Conservation (phyloP, 2,888 invertebrate genomes). For the Caradrina kadenii region DNA sequence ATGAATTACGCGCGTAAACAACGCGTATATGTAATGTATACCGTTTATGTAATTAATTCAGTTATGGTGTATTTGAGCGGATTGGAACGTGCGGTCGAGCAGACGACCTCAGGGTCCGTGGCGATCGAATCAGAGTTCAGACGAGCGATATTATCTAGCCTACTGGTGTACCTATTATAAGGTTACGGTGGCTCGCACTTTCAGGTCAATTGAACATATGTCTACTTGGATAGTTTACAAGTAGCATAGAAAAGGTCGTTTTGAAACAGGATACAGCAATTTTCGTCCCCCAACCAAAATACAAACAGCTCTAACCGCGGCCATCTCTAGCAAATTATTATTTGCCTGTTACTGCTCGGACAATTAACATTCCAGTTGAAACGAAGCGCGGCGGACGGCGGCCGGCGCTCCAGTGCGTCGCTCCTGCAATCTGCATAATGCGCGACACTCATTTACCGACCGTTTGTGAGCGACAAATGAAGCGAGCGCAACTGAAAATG, state of each 20-base stretch:
- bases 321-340: constrained; percentile 67
- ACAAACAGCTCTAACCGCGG: constrained; percentile 35
- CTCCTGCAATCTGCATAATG: constrained; percentile 85
- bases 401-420: constrained; percentile 73
- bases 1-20: constrained; percentile 76
- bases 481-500: constrained; percentile 76
- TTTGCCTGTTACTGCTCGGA: constrained; percentile 76
- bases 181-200: constrained; percentile 7
- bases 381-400: constrained; percentile 62
- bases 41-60: constrained; percentile 76
- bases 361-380: constrained; percentile 74
- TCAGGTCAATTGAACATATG: constrained; percentile 1
- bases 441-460: constrained; percentile 81
- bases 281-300: constrained; percentile 25
- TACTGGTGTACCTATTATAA: constrained; percentile 19
- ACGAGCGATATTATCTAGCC: constrained; percentile 46
- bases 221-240: constrained; percentile 5
- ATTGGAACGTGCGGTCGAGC: constrained; percentile 43
- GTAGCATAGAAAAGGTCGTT: not conserved
- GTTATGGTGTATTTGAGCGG: constrained; percentile 56
- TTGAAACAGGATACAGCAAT: constrained; percentile 18
- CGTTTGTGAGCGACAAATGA: constrained; percentile 86
- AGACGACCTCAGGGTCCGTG: constrained; percentile 42
- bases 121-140: constrained; percentile 52
- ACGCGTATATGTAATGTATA: constrained; percentile 70